Percentiles rank a stretch among this genome's conserved stretches.
Evolutionary conservation across 2,797 vertebrate genomes (phyloP).

Genomic region (Glyptemys insculpta): DNA sequence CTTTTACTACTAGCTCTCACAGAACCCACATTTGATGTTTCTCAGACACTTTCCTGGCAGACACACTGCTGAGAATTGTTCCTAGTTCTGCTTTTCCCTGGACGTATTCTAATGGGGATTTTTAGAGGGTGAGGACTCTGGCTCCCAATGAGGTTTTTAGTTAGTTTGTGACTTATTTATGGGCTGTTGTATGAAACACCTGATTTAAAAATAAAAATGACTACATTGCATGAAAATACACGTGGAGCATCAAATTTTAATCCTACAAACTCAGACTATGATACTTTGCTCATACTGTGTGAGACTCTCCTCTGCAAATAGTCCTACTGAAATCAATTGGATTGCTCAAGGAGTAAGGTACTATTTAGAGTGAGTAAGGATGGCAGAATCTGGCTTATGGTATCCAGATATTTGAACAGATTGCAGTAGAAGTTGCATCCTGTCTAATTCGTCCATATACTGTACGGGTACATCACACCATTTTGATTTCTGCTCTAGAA

Average conservation of each 20-base stretch:
- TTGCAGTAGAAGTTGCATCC: background rate
- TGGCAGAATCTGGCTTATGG: accelerated
- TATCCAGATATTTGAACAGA: conserved; percentile 12
- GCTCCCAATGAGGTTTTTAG: background rate
- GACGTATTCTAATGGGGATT: background rate
- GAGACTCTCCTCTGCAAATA: background rate
- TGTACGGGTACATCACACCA: conserved; percentile 19
- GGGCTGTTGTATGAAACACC: background rate
- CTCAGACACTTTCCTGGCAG: conserved; percentile 34
- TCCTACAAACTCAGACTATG: background rate
- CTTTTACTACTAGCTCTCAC: background rate
- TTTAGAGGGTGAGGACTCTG: background rate
- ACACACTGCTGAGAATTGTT: background rate
- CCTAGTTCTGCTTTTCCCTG: conserved; percentile 4
- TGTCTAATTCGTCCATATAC: conserved; percentile 42
- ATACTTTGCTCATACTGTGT: too few species aligned
- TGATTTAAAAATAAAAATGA: background rate
- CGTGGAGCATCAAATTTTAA: background rate
- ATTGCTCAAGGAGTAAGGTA: background rate
- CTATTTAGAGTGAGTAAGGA: background rate
- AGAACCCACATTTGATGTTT: background rate
- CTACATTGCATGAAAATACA: background rate
- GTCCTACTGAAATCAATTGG: background rate
- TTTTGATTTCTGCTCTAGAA: conserved; percentile 40
- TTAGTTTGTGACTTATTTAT: background rate